A percentile compares a stretch with the other conserved stretches of the same genome.
These are phyloP conservation scores for Archips crataeganus DNA, from an alignment of 2,888 invertebrate genomes.

Conservation along the genomic window DNA sequence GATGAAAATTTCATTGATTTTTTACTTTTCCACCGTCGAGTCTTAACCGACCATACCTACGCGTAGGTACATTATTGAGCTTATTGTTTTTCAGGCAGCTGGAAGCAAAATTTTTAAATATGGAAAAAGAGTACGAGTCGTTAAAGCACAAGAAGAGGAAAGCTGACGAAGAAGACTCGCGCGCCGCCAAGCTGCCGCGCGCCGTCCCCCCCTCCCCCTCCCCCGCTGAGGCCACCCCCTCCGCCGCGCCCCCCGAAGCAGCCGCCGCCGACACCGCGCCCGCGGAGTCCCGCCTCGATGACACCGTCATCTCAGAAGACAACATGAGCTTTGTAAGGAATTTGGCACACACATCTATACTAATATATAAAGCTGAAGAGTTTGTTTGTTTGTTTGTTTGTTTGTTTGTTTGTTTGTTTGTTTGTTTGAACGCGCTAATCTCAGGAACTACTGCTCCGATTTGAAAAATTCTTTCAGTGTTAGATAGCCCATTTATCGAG, in stretches of 20 bases:
- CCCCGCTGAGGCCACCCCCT: background rate
- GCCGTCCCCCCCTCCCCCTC: background rate
- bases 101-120: background rate
- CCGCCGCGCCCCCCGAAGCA: background rate
- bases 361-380: too few relatives aligned
- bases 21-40: too few relatives aligned
- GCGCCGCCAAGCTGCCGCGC: constrained; percentile 4
- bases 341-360: too few relatives aligned
- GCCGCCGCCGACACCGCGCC: background rate
- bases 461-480: too few relatives aligned
- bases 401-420: too few relatives aligned
- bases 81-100: background rate
- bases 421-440: too few relatives aligned
- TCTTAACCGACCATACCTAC: too few relatives aligned
- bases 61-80: too few relatives aligned
- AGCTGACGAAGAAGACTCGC: background rate
- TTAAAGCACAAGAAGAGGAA: background rate
- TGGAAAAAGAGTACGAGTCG: background rate
- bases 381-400: too few relatives aligned
- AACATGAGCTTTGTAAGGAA: background rate
- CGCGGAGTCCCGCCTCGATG: background rate
- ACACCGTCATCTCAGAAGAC: background rate
- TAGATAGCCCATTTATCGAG: too few relatives aligned
- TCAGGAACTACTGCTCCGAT: too few relatives aligned
- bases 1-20: too few relatives aligned